Base-by-base conservation (phyloP, 2,797 vertebrate genomes). In the Ptychobarbus kaznakovi region DNA sequence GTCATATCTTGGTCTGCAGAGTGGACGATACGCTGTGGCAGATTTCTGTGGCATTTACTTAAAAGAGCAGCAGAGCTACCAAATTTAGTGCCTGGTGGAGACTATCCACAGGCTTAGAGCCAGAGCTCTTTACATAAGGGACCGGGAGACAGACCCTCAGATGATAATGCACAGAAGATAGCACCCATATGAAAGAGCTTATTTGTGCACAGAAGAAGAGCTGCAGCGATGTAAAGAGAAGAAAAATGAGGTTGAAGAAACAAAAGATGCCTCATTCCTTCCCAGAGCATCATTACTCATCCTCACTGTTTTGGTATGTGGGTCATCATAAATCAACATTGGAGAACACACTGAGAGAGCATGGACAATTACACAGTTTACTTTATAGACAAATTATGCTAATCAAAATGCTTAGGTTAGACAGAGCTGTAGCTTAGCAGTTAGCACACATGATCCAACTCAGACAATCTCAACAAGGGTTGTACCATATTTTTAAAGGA, bases 11-110 rank as follows among this genome's bases (percentile, higher is more conserved):
- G 65, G 86, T 63, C 73, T 44, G 73, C 78, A 63, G 79, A 80
- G 81, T 83, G 65, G 85, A 82, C 78, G 58, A 81, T 88, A 83
- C 80, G 66, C 72, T 53, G 73, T 56, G 76, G 84, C 79, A 84
- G 85, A 87, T 90, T 85, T 76, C 85, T 38, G 73, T 89, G 89
- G 86, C 89, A 88, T 90, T 90, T 89, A 89, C 80, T 89, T 86
- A 86, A 86, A 90, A 91, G 89, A 86, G 89, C 89, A 84, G 80
- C 32, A 78, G 80, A 69, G 74, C 81, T 63, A 82, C 84, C 80
- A 82, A 82, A 61, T 86, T 86, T 76, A 77, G 86, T 87, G 69
- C 89, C 76, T 86, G 80, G 81, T 86, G 84, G 74, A 86, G 76
- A 85, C 73, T 76, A 58, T 87, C 83, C 66, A 56, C 66, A 86